phyloP scores from a whole-genome alignment of 2,797 vertebrate species.

The Fratercula arctica region DNA sequence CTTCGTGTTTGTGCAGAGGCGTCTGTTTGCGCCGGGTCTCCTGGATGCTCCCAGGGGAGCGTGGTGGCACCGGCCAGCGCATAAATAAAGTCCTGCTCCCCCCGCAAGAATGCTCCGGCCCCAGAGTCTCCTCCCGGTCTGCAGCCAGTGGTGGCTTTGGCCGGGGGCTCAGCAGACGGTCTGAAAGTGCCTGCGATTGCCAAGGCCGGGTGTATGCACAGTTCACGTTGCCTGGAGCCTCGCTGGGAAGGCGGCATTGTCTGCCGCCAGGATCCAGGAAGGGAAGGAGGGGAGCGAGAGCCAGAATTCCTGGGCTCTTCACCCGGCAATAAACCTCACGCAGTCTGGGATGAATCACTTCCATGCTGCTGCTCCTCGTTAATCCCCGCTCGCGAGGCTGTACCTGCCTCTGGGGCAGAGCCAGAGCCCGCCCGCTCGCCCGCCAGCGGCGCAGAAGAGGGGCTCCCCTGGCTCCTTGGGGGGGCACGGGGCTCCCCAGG shows the following conservation, averaged over 20 bases:
- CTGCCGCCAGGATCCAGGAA: not conserved
- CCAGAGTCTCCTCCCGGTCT: not conserved
- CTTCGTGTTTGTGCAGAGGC: not conserved
- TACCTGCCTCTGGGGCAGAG: not conserved
- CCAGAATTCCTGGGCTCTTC: not conserved
- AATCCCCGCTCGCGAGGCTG: not conserved
- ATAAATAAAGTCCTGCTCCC: not conserved
- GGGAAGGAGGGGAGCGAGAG: not conserved
- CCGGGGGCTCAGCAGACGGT: not conserved
- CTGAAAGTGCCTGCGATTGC: not conserved
- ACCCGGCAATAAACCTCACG: not conserved
- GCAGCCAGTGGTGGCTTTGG: not conserved
- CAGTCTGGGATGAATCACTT: not conserved
- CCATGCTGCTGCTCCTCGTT: not conserved
- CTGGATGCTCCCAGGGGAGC: not conserved
- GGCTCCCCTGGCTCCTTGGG: not conserved
- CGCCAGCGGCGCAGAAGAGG: not conserved
- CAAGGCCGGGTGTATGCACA: not conserved
- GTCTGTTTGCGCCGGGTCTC: not conserved
- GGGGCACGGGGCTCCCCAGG: not conserved
- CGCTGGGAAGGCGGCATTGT: not conserved
- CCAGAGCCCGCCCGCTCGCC: not conserved
- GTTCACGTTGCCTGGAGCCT: not conserved
- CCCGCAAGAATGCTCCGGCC: not conserved
- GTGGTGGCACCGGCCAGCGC: not conserved